phyloP scores from a whole-genome alignment of 1,140 invertebrate species.

The Bicyclus anynana region DNA sequence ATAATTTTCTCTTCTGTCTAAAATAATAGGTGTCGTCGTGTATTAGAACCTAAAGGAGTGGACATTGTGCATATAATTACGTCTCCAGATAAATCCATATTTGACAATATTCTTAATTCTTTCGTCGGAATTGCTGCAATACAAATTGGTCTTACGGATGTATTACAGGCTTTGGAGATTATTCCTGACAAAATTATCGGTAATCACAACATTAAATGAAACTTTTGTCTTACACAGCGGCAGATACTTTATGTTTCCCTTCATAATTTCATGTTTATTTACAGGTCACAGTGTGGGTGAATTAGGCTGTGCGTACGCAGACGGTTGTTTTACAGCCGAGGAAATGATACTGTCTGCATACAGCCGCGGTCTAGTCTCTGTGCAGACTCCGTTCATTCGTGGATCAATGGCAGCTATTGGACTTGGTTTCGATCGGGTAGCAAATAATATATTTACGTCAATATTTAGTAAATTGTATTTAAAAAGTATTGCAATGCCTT shows the following conservation, averaged over 20 bases:
- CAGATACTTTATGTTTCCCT: background rate
- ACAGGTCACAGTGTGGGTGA: slow-evolving; percentile 86
- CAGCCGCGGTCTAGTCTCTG: slow-evolving; percentile 85
- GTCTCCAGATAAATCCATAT: slow-evolving; percentile 24
- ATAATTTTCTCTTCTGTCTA: background rate
- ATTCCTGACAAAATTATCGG: slow-evolving; percentile 28
- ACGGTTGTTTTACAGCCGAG: slow-evolving; percentile 87
- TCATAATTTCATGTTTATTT: background rate
- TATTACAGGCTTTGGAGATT: slow-evolving; percentile 80
- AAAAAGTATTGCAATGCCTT: too few species aligned
- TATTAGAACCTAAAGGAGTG: slow-evolving; percentile 89
- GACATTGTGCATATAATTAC: slow-evolving; percentile 77
- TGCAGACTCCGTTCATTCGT: slow-evolving; percentile 80
- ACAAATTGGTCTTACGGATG: slow-evolving; percentile 81
- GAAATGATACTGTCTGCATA: slow-evolving; percentile 87
- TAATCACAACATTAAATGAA: too few species aligned
- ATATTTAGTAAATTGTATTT: too few species aligned
- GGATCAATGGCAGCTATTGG: slow-evolving; percentile 86
- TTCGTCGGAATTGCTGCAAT: slow-evolving; percentile 28
- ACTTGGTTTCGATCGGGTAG: slow-evolving; percentile 4
- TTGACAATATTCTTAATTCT: slow-evolving; percentile 29
- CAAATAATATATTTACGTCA: too few species aligned
- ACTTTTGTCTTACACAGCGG: background rate
- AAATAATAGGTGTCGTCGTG: slow-evolving; percentile 81
- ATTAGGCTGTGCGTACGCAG: slow-evolving; percentile 89